Percentiles rank a stretch among this genome's conserved stretches.
Evolutionary conservation across 2,113 vertebrate genomes (phyloP).

Genomic region (Theristicus caerulescens): DNA sequence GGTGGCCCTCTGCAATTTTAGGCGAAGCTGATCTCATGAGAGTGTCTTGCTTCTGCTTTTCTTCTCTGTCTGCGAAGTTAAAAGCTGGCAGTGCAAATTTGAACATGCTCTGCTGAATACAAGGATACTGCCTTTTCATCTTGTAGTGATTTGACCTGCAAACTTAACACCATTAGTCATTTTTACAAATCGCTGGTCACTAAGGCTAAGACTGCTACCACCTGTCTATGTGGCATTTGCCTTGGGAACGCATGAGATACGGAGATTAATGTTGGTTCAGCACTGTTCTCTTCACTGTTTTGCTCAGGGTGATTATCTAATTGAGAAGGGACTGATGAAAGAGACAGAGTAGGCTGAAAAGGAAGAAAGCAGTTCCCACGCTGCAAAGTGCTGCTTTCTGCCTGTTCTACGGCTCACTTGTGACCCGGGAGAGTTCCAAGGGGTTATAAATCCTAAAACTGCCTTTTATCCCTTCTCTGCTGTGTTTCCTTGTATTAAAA

Average conservation of each 20-base stretch:
- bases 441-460: constrained; percentile 20
- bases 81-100: background rate
- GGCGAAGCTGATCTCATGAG: background rate
- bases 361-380: constrained; percentile 1
- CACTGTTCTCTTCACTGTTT: background rate
- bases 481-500: background rate
- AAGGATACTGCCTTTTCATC: background rate
- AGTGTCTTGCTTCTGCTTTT: background rate
- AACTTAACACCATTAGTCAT: background rate
- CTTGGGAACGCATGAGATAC: background rate
- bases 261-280: background rate
- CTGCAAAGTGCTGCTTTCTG: background rate
- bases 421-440: background rate
- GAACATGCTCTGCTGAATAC: background rate
- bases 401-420: background rate
- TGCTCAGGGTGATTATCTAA: background rate
- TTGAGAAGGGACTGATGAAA: background rate
- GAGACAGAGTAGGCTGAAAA: background rate
- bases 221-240: background rate
- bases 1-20: background rate
- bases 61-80: background rate
- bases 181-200: constrained; percentile 6
- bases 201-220: background rate
- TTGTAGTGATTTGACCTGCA: background rate
- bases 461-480: background rate